Base-by-base conservation (phyloP, 2,888 invertebrate genomes). In the Lordiphosa fenestrarum region DNA sequence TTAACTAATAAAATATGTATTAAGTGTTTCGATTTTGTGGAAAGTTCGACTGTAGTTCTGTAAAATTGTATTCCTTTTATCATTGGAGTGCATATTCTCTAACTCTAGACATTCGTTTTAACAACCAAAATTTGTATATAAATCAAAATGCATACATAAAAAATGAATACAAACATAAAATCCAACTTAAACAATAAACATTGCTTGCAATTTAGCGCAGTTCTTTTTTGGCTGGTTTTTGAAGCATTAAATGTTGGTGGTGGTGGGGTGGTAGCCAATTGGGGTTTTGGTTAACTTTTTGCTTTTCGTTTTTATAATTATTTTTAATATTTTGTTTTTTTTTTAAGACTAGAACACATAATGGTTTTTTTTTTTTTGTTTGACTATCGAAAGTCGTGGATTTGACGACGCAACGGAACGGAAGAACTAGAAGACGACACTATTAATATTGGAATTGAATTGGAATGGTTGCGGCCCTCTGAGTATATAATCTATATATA, bases 301-400 rank as follows among this genome's bases (percentile, higher is more conserved):
- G 35, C 23, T 40, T 42, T 50, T 12, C 23, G 9, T 52, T 25
- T 25, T 25, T 7, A 25, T 25, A 25, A 6, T 23, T 6, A 6
- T 23, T 38, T 37, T 61, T 52, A 46, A 41, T 51, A 59, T 57
- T 46, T 38, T n/a, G n/a, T n/a, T 13, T 44, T 53, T 13, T 61
- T 62, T 7, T 9, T 30, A 30, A 30, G 30, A 30, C 30, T 30
- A 30, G 30, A 30, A 30, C 30, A 30, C 30, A 30, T 30, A 9
- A 30, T 30, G 30, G 30, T 30, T 15, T 1, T 15, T 15, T 15
- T 15, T 1, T 15, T 15, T 15, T 30, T 55, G 82, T 70, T 84
- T 81, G 78, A 71, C 67, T 59, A 82, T 81, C 82, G 80, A 81
- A 69, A 64, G 70, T 82, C 80, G 70, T 68, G 80, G 84, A 81